phyloP scores from a whole-genome alignment of 1,140 invertebrate genomes.

The Eueides isabella region DNA sequence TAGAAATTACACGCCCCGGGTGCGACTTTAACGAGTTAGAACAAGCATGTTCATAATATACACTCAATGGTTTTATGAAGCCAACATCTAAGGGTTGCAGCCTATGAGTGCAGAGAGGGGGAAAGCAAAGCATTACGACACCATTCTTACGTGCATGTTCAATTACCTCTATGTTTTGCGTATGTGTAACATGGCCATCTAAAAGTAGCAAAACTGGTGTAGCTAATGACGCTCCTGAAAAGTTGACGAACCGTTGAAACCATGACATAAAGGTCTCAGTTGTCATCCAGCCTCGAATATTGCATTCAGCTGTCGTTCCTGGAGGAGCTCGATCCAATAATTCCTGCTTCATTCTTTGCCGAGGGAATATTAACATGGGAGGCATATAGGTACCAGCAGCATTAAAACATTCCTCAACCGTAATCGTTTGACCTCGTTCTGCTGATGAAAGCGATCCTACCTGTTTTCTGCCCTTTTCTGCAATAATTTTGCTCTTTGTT shows the following conservation, averaged over 20 bases:
- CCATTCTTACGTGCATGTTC: background rate
- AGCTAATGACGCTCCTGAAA: constrained; percentile 38
- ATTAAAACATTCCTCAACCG: constrained; percentile 62
- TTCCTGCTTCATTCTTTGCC: constrained; percentile 53
- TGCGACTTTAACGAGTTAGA: constrained; percentile 44
- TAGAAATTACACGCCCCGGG: constrained; percentile 43
- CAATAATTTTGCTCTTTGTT: constrained; percentile 53
- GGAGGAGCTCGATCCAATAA: constrained; percentile 51
- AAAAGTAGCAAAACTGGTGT: no score
- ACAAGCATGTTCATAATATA: constrained; percentile 52
- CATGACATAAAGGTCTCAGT: constrained; percentile 49
- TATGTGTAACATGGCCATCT: no score
- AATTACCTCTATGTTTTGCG: background rate
- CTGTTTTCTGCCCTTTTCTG: constrained; percentile 52
- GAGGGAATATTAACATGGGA: constrained; percentile 61
- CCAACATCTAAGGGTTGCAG: background rate
- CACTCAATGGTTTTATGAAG: constrained; percentile 14
- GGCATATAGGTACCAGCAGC: constrained; percentile 59
- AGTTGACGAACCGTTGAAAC: constrained; percentile 54
- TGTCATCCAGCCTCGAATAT: constrained; percentile 59
- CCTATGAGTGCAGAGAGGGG: background rate
- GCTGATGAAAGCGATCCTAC: constrained; percentile 49
- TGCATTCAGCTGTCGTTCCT: constrained; percentile 34
- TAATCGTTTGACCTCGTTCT: constrained; percentile 61
- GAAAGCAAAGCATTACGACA: background rate